phyloP scores from a whole-genome alignment of 2,888 invertebrate species.

The Hypomecis atomaria region DNA sequence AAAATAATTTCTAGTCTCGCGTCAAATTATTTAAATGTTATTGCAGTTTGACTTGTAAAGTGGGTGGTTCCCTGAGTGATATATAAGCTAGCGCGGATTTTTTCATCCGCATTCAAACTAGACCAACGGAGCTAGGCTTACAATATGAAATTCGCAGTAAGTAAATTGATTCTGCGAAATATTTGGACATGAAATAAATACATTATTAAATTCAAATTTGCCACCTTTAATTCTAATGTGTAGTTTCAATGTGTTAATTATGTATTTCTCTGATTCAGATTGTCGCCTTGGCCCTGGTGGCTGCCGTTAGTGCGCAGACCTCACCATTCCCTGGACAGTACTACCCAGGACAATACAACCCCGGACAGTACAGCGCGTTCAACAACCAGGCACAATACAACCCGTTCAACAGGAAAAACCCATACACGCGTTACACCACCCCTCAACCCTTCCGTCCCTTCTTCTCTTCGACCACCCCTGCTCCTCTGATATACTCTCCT shows the following conservation, averaged over 20 bases:
- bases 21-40: conserved; percentile 75
- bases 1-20: conserved; percentile 58
- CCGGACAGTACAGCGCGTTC: conserved; percentile 3
- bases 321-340: conserved; percentile 7
- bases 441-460: conserved; percentile 35
- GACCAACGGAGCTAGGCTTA: conserved; percentile 69
- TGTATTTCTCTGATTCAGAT: conserved; percentile 45
- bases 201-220: not conserved
- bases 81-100: conserved; percentile 77
- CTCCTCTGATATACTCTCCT: conserved; percentile 24
- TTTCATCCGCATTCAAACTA: conserved; percentile 77
- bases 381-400: conserved; percentile 20
- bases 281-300: conserved; percentile 60
- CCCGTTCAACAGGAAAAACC: conserved; percentile 14
- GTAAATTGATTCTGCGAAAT: conserved; percentile 47
- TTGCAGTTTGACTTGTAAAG: conserved; percentile 69
- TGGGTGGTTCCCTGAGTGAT: conserved; percentile 73
- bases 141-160: conserved; percentile 74
- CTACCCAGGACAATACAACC: conserved; percentile 20
- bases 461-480: conserved; percentile 25
- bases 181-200: not conserved
- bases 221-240: not conserved
- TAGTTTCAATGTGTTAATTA: not conserved
- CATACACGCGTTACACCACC: conserved; percentile 20
- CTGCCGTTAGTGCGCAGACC: conserved; percentile 58